Base-by-base conservation (phyloP, 1,140 invertebrate species). In the Achatina immaculata region DNA sequence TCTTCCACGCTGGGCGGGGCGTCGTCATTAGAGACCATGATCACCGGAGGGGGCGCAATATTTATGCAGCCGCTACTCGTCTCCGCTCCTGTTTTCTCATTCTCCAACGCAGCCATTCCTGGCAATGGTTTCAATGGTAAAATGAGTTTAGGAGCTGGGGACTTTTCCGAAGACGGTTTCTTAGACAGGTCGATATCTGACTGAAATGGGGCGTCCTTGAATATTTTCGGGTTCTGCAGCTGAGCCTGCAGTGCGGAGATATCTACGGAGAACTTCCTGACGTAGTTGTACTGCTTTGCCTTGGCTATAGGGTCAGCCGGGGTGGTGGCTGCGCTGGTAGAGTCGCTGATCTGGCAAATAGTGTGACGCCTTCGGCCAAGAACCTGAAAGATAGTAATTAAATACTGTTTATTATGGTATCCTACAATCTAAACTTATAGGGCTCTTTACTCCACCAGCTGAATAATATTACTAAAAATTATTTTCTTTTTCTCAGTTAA, bases 181-280 rank as follows among this genome's bases (percentile, higher is more conserved):
- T 74, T 79, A 34, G 72, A 40, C 42, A 86, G 74, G 77, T 86
- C 87, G 31, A 85, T 85, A 76, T 88, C 86, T 2, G 87, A 89
- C 74, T 86, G 82, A 77, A 89, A 90, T 21, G 89, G 88, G 77
- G 85, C 88, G n/a, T 86, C 86, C 24, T 84, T 85, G 74, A 86
- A 87, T 16, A 87, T 84, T 83, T 89, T 90, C 6, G 90, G 90
- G 83, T 91, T 90, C 78, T 89, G 88, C 42, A 91, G 83, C 77
- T 91, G 90, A 24, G 88, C 86, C 83, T 90, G 89, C 34, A 91
- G 79, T 2, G 90, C 90, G 66, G 85, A 83, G 71, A 90, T 89
- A 77, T 91, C 90, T 9, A 91, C 89, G 68, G 90, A 90, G 82
- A 90, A 91, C 80, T 91, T 90, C 55, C 89, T 78, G 0, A 91